A percentile compares a stretch with the other conserved stretches of the same genome.
Evolutionary conservation across 2,888 invertebrate genomes (phyloP).

Genomic region (Anagyrus pseudococci): DNA sequence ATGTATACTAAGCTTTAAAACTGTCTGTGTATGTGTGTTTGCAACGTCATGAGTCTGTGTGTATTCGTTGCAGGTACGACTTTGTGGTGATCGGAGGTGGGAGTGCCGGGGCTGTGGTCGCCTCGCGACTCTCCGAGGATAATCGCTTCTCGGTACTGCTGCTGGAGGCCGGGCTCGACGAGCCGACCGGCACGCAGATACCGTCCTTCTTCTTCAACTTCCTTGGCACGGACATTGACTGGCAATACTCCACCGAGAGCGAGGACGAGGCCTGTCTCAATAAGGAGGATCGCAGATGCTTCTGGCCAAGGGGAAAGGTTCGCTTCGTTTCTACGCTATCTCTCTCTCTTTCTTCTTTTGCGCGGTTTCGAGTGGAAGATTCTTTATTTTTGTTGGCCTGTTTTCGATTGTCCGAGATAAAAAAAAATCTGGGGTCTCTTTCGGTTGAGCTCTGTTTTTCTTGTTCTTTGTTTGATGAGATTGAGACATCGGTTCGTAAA

Average conservation of each 20-base stretch:
- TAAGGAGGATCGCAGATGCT: constrained; percentile 74
- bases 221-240: constrained; percentile 85
- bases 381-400: not conserved
- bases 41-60: not conserved
- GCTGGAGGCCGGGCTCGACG: constrained; percentile 82
- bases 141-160: constrained; percentile 76
- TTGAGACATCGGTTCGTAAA: too few relatives aligned
- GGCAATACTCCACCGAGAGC: constrained; percentile 86
- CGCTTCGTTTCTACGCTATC: constrained; percentile 25
- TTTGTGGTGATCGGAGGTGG: constrained; percentile 80
- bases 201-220: constrained; percentile 91
- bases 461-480: too few relatives aligned
- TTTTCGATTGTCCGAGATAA: not conserved
- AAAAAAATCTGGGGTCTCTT: too few relatives aligned
- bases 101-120: constrained; percentile 76
- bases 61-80: constrained; percentile 66
- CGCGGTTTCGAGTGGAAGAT: too few relatives aligned
- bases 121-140: constrained; percentile 75
- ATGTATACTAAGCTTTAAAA: too few relatives aligned
- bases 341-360: not conserved
- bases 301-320: constrained; percentile 87
- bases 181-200: constrained; percentile 87
- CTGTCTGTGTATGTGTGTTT: not conserved
- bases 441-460: too few relatives aligned
- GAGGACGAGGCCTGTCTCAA: constrained; percentile 80